Base-by-base conservation (phyloP, 2,797 vertebrate genomes). In the Myotis daubentonii region DNA sequence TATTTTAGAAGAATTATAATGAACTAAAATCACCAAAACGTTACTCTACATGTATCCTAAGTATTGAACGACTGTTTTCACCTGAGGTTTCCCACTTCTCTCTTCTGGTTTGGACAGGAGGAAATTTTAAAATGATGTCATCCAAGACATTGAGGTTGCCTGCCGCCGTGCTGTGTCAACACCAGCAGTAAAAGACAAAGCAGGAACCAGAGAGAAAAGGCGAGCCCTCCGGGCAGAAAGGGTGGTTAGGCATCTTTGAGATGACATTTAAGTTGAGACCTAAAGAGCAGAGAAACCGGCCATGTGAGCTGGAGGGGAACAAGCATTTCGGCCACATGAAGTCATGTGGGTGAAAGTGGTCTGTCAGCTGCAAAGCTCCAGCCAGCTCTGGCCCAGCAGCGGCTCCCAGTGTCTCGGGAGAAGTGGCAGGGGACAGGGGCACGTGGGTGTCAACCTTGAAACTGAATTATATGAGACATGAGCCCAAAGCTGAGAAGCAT, bases 71-170 rank as follows among this genome's bases (percentile, higher is more conserved):
- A 65, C 83, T 1, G 41, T 81, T 89, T 93, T 95, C 51, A 60
- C 96, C 94, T 38, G 28, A 78, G 68, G 49, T 47, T 96, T 92
- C 79, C 94, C 94, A 96, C 96, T 97, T 97, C 96, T 95, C 91
- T 65, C 87, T 97, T 97, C 87, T 95, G 95, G 96, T 87, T 94
- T 95, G 78, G 49, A 66, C 94, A 57, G 88, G 91, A 96, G 96
- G 95, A 95, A 96, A 95, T 76, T 86, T 91, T 89, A 91, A 83
- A 91, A 93, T 96, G 93, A 97, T 95, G 97, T 97, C 97, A 96
- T 79, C 93, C 57, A 1, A 87, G 57, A 60, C 80, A 36, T 0
- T 30, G 51, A 68, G 47, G 84, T 38, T 78, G 81, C 55, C 60
- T 9, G 13, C 47, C 44, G 49, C 78, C 66, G 81, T 6, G 0